A percentile compares a stretch with the other conserved stretches of the same genome.
Evolutionary conservation across 2,113 vertebrate species (phyloP).

Genomic region (Rafetus swinhoei): DNA sequence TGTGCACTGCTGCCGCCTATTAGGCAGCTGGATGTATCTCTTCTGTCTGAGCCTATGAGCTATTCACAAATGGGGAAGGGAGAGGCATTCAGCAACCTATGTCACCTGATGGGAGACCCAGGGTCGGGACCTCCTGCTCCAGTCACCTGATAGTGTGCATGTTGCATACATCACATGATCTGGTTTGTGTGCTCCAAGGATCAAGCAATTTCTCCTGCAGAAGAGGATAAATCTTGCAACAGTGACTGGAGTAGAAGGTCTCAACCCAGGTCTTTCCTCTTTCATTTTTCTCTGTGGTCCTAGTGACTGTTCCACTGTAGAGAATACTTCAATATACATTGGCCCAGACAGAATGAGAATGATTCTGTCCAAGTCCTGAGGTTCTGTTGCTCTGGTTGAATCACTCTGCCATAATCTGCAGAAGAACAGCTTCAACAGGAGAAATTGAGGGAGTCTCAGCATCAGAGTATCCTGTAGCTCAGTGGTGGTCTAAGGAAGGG

Average conservation of each 20-base stretch:
- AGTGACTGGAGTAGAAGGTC: background rate
- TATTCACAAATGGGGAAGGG: background rate
- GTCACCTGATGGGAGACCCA: background rate
- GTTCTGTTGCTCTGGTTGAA: background rate
- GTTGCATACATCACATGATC: background rate
- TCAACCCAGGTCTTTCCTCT: background rate
- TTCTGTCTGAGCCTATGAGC: background rate
- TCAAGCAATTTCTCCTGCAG: background rate
- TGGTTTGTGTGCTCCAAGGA: background rate
- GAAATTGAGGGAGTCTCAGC: background rate
- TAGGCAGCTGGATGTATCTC: background rate
- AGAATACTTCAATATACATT: background rate
- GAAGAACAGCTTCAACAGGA: background rate
- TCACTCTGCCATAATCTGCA: background rate
- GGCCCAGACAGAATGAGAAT: background rate
- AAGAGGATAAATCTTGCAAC: background rate
- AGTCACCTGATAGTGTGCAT: too few relatives aligned
- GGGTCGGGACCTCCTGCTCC: too few relatives aligned
- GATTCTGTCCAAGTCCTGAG: background rate
- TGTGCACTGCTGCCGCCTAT: background rate
- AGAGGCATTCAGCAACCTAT: background rate
- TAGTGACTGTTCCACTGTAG: background rate
- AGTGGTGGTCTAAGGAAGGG: background rate
- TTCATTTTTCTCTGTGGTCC: background rate
- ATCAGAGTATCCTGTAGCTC: background rate